Evolutionary conservation across 2,113 vertebrate species (phyloP), one percentile per base, ranked within the genome.

Genomic region (Perccottus glenii): DNA sequence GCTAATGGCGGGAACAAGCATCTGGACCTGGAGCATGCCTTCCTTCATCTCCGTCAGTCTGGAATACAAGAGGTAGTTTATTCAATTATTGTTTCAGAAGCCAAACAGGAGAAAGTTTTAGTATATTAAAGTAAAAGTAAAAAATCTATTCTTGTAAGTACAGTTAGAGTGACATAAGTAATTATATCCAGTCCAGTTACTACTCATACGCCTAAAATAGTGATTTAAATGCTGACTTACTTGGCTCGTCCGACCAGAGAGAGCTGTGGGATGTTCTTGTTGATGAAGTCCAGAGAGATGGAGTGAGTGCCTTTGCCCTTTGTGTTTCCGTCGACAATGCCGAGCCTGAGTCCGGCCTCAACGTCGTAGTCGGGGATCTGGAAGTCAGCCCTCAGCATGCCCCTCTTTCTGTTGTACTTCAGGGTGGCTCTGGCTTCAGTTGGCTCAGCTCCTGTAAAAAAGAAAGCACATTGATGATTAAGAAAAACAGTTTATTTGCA

Each of bases 221-320:
- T 40, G 38, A 50, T 4, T 32, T 2, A 53, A 55, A 36, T 2
- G 6, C 2, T 55, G 52, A 0, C 89, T 82, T 94, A 99, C 97
- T 94, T 95, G 64, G 94, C 66, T 27, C 88, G 93, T n/a, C 92
- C 94, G 33, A 90, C 83, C 67, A 99, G 78, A 8, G 93, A 93
- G 46, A 93, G 78, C 85, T 96, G 93, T 46, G 94, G 84, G 78
- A 93, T 82, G 44, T 96, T 94, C 81, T 94, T 94, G 80, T 95
- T 96, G 55, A 93, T 83, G 5, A 98, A n/a, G 44, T 97, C 92
- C 59, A 98, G 75, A 73, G 88, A 90, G 79, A 96, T 87, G 43
- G 81, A 83, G 77, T 94, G 93, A 56, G 90, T 89, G 57, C 83
- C 93, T 80, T 87, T 93, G 62, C 79, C 88, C 65, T 83, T 63